Evolutionary conservation across 1,140 invertebrate genomes (phyloP).

Genomic region (Battus philenor): DNA sequence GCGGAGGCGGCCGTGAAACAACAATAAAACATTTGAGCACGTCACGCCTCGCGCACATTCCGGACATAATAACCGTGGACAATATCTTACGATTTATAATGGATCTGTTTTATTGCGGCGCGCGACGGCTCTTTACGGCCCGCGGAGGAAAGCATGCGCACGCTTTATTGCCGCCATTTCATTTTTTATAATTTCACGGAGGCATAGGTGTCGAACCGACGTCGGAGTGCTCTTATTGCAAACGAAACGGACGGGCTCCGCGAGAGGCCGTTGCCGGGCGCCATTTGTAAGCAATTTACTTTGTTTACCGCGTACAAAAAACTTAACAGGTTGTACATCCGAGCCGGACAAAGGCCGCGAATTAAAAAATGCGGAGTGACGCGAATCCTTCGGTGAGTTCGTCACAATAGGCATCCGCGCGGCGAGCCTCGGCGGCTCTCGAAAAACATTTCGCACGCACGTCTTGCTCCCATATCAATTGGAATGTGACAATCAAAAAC

Average conservation of each 20-base stretch:
- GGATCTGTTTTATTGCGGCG: conserved; percentile 53
- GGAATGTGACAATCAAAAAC: no score
- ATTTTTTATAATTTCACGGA: conserved; percentile 16
- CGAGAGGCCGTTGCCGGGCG: background rate
- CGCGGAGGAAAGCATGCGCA: conserved; percentile 18
- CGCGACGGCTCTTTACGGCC: conserved; percentile 22
- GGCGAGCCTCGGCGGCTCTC: no score
- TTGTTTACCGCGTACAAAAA: no score
- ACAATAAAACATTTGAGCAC: conserved; percentile 65
- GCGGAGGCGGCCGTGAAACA: conserved; percentile 49
- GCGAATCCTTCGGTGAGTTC: no score
- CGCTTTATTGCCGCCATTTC: conserved; percentile 13
- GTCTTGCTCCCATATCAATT: no score
- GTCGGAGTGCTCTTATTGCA: background rate
- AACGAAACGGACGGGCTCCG: background rate
- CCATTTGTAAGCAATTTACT: no score
- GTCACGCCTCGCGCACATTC: conserved; percentile 52
- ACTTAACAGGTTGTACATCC: no score
- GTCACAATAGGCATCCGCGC: no score
- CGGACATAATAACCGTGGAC: conserved; percentile 42
- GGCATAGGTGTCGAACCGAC: background rate
- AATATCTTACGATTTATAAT: conserved; percentile 64
- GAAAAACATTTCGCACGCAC: no score
- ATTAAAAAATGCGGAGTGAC: no score
- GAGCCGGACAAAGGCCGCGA: no score